Conservation (phyloP, 92 coral and sea anemone species). For the Porites evermanni region DNA sequence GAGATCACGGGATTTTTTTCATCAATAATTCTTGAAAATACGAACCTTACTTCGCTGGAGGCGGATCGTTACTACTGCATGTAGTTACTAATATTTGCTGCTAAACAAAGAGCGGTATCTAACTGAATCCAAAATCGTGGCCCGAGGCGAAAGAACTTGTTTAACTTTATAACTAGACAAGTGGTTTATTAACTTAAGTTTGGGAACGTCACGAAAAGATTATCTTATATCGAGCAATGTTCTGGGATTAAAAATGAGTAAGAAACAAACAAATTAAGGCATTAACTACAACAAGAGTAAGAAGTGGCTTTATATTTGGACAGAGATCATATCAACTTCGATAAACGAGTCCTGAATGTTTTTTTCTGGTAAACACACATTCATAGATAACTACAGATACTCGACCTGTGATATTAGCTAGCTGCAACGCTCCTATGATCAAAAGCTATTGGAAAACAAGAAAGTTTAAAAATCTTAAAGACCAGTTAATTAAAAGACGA, state of each 20-base stretch:
- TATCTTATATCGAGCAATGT: not conserved
- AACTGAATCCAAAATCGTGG: not conserved
- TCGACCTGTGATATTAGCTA: not conserved
- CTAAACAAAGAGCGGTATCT: not conserved
- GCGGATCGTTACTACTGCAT: no score
- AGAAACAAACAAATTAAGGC: conserved; percentile 4
- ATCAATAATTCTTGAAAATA: no score
- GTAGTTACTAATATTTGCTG: no score
- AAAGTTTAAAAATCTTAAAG: not conserved
- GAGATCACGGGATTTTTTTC: not conserved
- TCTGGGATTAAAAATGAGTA: not conserved
- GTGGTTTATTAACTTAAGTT: not conserved
- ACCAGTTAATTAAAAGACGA: not conserved
- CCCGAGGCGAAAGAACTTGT: not conserved
- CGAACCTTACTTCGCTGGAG: no score
- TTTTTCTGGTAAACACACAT: not conserved
- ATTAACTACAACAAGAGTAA: not conserved
- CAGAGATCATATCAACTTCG: not conserved
- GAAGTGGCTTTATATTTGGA: not conserved
- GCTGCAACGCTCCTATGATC: not conserved
- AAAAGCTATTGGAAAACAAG: not conserved
- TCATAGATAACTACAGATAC: not conserved
- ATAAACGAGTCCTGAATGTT: not conserved
- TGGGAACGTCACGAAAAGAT: conserved; percentile 5
- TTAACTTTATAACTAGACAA: not conserved